A percentile compares a stretch with the other conserved stretches of the same genome.
Conservation (phyloP, 2,797 vertebrate species). For the Tolypeutes matacus region DNA sequence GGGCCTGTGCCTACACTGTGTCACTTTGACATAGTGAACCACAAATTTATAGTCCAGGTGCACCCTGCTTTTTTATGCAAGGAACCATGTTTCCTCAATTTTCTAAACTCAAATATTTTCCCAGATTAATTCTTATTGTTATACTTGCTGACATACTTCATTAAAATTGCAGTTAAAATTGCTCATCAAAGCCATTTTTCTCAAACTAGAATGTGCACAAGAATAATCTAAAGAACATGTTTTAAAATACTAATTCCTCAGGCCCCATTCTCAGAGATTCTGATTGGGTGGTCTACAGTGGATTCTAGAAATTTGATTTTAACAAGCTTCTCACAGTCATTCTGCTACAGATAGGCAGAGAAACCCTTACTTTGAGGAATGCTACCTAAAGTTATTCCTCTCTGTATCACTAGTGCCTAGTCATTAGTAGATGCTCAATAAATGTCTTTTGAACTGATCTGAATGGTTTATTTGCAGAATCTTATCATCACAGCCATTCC, state of each 20-base stretch:
- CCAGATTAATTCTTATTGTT: neutral
- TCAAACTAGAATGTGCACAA: neutral
- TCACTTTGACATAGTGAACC: neutral
- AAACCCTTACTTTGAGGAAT: neutral
- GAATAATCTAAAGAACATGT: neutral
- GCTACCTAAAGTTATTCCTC: neutral
- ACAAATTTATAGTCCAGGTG: neutral
- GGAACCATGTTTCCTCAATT: neutral
- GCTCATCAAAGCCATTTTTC: neutral
- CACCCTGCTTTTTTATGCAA: neutral
- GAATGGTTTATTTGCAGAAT: neutral
- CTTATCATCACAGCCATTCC: neutral
- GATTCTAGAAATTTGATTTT: neutral
- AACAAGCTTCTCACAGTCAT: neutral
- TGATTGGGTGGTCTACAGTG: neutral
- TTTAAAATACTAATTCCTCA: neutral
- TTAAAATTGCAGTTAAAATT: neutral
- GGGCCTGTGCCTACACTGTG: neutral
- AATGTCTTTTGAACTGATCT: neutral
- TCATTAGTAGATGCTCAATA: neutral
- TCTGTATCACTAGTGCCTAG: neutral
- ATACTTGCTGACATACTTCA: neutral
- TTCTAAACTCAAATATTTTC: constrained; percentile 25
- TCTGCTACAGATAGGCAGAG: neutral
- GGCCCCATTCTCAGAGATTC: neutral